Percentiles rank a stretch among this genome's conserved stretches.
phyloP scores from a whole-genome alignment of 2,113 vertebrate species.

The Grammomys surdaster region DNA sequence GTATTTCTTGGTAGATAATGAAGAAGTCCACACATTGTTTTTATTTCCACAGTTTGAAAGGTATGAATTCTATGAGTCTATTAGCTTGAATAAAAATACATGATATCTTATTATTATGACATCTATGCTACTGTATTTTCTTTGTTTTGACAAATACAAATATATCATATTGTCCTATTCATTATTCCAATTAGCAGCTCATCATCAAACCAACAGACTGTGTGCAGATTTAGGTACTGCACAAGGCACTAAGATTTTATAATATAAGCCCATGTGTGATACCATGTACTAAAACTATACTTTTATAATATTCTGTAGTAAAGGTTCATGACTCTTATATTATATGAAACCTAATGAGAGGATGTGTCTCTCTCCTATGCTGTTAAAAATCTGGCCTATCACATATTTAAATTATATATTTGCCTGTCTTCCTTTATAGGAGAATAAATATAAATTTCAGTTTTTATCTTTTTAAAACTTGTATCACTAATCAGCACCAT shows the following conservation, averaged over 20 bases:
- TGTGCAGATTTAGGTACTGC: slow-evolving; percentile 59
- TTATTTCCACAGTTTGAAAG: slow-evolving; percentile 73
- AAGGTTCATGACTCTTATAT: not conserved
- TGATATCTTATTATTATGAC: slow-evolving; percentile 72
- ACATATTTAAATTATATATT: slow-evolving; percentile 34
- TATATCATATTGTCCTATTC: slow-evolving; percentile 63
- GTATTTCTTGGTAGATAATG: not conserved
- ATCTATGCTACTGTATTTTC: slow-evolving; percentile 51
- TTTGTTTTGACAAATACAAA: slow-evolving; percentile 76
- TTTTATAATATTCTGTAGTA: slow-evolving; percentile 42
- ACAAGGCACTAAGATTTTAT: not conserved
- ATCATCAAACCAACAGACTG: slow-evolving; percentile 30
- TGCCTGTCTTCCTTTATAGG: not conserved
- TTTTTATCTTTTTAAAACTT: not conserved
- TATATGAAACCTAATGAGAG: not conserved
- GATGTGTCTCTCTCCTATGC: not conserved
- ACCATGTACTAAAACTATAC: slow-evolving; percentile 35
- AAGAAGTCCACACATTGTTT: slow-evolving; percentile 71
- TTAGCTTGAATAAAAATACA: slow-evolving; percentile 72
- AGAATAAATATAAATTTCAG: not conserved
- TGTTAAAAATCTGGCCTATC: not conserved
- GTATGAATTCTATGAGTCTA: slow-evolving; percentile 43
- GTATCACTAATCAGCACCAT: not conserved
- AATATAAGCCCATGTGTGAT: not conserved
- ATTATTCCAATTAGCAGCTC: slow-evolving; percentile 74